Evolutionary conservation across 2,113 vertebrate species (phyloP), one percentile per base, ranked within the genome.

Genomic region (Alexandromys fortis): DNA sequence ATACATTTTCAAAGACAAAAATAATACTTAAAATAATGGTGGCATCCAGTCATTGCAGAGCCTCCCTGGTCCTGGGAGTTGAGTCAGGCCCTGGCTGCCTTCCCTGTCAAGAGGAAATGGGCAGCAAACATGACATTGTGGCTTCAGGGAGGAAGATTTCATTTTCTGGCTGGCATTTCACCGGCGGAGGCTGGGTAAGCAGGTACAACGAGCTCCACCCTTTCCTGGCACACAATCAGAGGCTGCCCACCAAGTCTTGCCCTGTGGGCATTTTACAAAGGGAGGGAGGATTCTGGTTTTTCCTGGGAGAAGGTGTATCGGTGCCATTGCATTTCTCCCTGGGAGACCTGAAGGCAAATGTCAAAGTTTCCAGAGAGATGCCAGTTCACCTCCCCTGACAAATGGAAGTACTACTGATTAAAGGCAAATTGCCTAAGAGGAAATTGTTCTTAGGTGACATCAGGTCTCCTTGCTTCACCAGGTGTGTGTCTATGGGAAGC

Each of bases 371-470:
- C 55, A 70, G 89, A 78, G 75, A 87, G 73, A 3, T 47, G 73
- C 95, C 42, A 87, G 78, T 67, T 85, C 63, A 68, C 52, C 38
- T 88, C 28, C 83, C 42, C 45, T 90, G 68, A 72, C 78, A 93
- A 76, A 24, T 45, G 70, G 38, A 19, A 78, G 61, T 28, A 63
- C 67, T 42, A 47, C 49, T 42, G 72, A 63, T 14, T 30, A 22
- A 68, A 63, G 67, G 72, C 28, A 93, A 90, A 82, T 63, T 19
- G 49, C 42, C 78, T n/a, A 24, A 55, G 2, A 42, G 7, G 49
- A 6, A 28, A 4, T 65, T 47, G 19, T 58, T 86, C 52, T 1
- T 12, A 30, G 30, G 30, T 45, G 58, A 86, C 33, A 33, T 33
- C 63, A 28, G 33, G 30, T 9, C n/a, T 61, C 30, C 78, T 90